Base-by-base conservation (phyloP, 2,113 vertebrate species). In the Calidris pugnax region DNA sequence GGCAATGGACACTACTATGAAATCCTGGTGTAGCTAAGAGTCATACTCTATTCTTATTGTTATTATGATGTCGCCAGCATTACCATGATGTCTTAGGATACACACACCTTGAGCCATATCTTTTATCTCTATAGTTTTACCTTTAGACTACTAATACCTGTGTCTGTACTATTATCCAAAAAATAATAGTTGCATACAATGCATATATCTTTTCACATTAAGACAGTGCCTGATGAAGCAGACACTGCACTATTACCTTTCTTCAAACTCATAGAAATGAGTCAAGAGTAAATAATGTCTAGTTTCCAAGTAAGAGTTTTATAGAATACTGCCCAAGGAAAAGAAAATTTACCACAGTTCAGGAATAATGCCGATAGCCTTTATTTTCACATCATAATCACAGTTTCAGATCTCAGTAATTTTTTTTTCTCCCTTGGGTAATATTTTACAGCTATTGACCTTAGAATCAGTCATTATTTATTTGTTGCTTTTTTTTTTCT, bases 371-470 rank as follows among this genome's bases (percentile, higher is more conserved):
- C 5, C 45, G 14, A 55, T 30, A 84, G 41, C 35, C 9, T 95
- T 93, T 84, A 84, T 77, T 95, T 96, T 90, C 39, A 56, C 59
- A 68, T 95, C 26, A 59, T 51, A 86, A 82, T 63, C 63, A 94
- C 43, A 55, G 32, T 85, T 96, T 88, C 72, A 67, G 15, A 45
- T 83, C 21, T 80, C 28, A 53, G 17, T 71, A 41, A 9, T 45
- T 66, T 77, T 88, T 60, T 89, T 53, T 89, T 30, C n/a, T 56
- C 83, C 4, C 13, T 85, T 69, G 45, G 48, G 50, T 83, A 66
- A 62, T 89, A 57, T 95, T 91, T 93, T 78, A 76, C 7, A 69
- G 15, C 24, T 35, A 28, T 51, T 93, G 77, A 87, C 71, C n/a
- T 94, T 80, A 76, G 68, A 80, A 79, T 4, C 22, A 94, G 66